Evolutionary conservation across 2,113 vertebrate species (phyloP).

Genomic region (Apistogramma diplotaenia): DNA sequence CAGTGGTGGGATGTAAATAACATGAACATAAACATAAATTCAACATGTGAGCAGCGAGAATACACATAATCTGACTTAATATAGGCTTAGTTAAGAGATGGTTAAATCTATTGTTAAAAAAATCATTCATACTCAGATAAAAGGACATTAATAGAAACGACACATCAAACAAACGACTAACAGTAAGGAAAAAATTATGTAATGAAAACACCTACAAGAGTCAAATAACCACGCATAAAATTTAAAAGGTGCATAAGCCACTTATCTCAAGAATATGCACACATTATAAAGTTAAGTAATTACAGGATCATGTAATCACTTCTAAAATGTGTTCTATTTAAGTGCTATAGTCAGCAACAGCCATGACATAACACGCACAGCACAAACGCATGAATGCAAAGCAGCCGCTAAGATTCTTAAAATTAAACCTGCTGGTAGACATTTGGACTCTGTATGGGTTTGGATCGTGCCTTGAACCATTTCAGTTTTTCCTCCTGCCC

Average conservation of each 20-base stretch:
- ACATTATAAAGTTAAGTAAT: too few relatives aligned
- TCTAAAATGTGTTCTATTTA: background rate
- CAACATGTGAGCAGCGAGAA: background rate
- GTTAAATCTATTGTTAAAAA: background rate
- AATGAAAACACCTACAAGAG: background rate
- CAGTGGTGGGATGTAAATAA: background rate
- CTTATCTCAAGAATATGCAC: too few relatives aligned
- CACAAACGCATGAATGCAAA: background rate
- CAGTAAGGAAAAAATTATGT: background rate
- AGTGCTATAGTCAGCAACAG: background rate
- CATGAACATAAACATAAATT: background rate
- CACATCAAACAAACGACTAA: background rate
- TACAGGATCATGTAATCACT: background rate
- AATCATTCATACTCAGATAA: background rate
- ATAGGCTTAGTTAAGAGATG: background rate
- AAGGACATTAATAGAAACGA: background rate
- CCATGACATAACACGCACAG: background rate
- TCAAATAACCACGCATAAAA: background rate
- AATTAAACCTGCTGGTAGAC: background rate
- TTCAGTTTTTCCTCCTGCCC: background rate
- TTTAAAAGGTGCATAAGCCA: background rate
- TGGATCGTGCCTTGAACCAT: background rate
- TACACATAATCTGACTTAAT: background rate
- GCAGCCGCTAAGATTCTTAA: background rate
- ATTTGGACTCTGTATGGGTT: background rate